phyloP scores from a whole-genome alignment of 1,140 invertebrate genomes.

The Drosophila prosaltans region DNA sequence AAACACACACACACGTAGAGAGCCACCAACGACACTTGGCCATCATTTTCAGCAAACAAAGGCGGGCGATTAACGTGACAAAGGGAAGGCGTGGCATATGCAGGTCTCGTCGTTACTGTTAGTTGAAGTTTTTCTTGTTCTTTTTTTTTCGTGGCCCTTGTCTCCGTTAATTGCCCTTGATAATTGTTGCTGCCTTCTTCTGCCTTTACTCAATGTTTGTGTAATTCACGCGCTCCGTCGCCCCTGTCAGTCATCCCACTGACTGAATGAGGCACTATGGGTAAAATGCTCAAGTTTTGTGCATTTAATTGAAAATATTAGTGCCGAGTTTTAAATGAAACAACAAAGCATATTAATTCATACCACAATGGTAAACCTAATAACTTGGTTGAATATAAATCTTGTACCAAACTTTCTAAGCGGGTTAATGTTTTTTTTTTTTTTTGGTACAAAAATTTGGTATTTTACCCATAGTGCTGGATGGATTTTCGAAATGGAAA shows the following conservation, averaged over 20 bases:
- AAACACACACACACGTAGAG: slow-evolving; percentile 7
- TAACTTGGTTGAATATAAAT: too few species aligned
- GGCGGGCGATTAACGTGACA: slow-evolving; percentile 55
- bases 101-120: slow-evolving; percentile 11
- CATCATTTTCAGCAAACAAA: slow-evolving; percentile 64
- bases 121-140: not conserved
- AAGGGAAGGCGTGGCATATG: not conserved
- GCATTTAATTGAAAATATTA: too few species aligned
- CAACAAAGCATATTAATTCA: too few species aligned
- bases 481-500: slow-evolving; percentile 66
- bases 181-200: slow-evolving; percentile 57
- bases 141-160: slow-evolving; percentile 14
- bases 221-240: slow-evolving; percentile 64
- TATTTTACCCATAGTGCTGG: not conserved
- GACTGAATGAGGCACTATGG: slow-evolving; percentile 41
- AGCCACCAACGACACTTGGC: slow-evolving; percentile 53
- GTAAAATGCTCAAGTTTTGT: too few species aligned
- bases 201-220: slow-evolving; percentile 47
- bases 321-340: too few species aligned
- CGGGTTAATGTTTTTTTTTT: too few species aligned
- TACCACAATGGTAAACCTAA: too few species aligned
- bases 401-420: too few species aligned
- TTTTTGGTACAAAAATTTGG: too few species aligned
- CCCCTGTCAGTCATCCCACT: slow-evolving; percentile 30
- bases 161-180: slow-evolving; percentile 62